Conservation (phyloP, 1,140 invertebrate genomes). For the Mizuhopecten yessoensis region DNA sequence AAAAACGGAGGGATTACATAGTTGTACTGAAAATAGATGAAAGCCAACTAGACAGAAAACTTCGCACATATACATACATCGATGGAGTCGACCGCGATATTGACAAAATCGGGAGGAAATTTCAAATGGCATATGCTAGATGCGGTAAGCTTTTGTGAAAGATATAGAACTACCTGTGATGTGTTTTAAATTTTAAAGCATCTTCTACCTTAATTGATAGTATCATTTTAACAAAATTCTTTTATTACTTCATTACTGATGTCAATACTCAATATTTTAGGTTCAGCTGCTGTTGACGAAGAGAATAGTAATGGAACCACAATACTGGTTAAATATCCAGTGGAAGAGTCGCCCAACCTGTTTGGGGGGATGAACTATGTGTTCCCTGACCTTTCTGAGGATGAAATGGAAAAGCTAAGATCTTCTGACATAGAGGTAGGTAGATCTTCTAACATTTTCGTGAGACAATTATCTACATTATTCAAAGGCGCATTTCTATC, state of each 20-base stretch:
- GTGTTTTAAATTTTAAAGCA: too few species aligned
- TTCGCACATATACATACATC: neutral
- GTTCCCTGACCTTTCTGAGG: neutral
- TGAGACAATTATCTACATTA: too few species aligned
- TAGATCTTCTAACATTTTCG: too few species aligned
- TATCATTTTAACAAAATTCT: too few species aligned
- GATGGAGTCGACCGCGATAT: neutral
- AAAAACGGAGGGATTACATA: neutral
- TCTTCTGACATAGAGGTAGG: neutral
- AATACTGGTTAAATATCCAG: neutral
- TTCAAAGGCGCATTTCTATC: too few species aligned
- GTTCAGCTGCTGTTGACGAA: neutral
- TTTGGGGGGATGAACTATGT: neutral
- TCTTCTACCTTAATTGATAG: too few species aligned
- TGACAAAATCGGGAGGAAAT: neutral
- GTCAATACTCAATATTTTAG: neutral
- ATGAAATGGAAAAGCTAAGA: neutral
- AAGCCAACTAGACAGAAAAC: neutral
- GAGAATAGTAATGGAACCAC: neutral
- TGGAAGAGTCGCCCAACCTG: neutral
- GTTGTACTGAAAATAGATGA: neutral
- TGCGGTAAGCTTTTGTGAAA: neutral
- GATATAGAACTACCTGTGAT: too few species aligned
- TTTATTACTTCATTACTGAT: too few species aligned
- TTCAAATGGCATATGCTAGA: neutral